Evolutionary conservation across 2,113 vertebrate genomes (phyloP).

Genomic region (zebrafish (Danio rerio)): GRCz12tu NC_133184.1:37568501-37569000

Average conservation of each 20-base stretch:
- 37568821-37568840: conserved; percentile 3
- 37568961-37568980: too few relatives aligned
- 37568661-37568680: background rate
- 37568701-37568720: conserved; percentile 52
- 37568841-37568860: background rate
- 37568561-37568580: background rate
- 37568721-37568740: conserved; percentile 57
- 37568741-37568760: conserved; percentile 13
- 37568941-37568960: background rate
- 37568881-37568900: background rate
- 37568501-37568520: background rate
- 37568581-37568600: background rate
- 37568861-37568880: background rate
- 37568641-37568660: background rate
- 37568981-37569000: too few relatives aligned
- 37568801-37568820: background rate
- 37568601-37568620: background rate
- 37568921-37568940: conserved; percentile 20
- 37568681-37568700: conserved; percentile 27
- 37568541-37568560: background rate
- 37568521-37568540: conserved; percentile 16
- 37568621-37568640: background rate
- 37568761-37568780: conserved; percentile 16
- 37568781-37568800: conserved; percentile 36
- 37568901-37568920: background rate